A percentile compares a stretch with the other conserved stretches of the same genome.
These are phyloP conservation scores for Oreochromis aureus DNA, from an alignment of 2,113 vertebrate genomes.

Conservation along the genomic window DNA sequence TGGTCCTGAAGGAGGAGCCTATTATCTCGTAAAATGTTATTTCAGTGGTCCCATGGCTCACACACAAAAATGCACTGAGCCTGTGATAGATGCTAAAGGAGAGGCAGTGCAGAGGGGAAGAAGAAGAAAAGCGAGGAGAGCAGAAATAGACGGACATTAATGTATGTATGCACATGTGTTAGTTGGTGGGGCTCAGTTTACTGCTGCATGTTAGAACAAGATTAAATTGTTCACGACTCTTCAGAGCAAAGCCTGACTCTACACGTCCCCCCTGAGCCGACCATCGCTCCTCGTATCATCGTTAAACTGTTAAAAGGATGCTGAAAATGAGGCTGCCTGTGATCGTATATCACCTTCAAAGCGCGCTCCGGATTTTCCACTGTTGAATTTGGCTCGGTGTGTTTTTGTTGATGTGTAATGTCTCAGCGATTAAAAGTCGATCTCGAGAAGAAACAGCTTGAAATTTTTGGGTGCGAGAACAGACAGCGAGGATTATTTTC, in stretches of 20 bases:
- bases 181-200: background rate
- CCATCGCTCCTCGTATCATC: background rate
- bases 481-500: background rate
- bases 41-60: slow-evolving; percentile 14
- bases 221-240: background rate
- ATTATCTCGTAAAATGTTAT: slow-evolving; percentile 62
- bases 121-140: background rate
- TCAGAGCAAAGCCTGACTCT: background rate
- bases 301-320: slow-evolving; percentile 2
- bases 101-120: background rate
- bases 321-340: background rate
- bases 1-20: slow-evolving; percentile 35
- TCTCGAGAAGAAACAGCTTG: background rate
- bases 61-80: background rate
- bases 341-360: background rate
- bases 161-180: background rate
- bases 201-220: background rate
- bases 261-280: background rate
- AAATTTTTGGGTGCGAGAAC: background rate
- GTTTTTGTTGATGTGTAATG: background rate
- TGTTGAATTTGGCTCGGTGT: background rate
- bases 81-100: background rate
- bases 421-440: background rate
- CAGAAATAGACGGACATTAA: background rate
- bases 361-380: background rate